Percentiles rank a stretch among this genome's conserved stretches.
These are phyloP conservation scores for Acanthosoma haemorrhoidale DNA, from an alignment of 2,888 invertebrate genomes.

Conservation along the genomic window DNA sequence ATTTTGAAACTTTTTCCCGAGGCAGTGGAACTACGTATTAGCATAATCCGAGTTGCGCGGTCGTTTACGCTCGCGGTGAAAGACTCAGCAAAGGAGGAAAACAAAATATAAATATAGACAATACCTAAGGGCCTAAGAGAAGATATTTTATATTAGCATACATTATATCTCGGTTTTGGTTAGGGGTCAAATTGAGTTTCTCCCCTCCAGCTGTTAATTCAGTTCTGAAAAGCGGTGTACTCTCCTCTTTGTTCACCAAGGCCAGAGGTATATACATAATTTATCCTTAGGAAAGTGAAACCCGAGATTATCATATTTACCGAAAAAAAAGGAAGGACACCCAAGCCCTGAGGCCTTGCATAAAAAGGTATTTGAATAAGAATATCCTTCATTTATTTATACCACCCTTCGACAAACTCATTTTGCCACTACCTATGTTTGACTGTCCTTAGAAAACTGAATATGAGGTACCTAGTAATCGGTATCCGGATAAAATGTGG, in stretches of 20 bases:
- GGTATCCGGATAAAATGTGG: too few species aligned
- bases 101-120: constrained; percentile 21
- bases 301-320: constrained; percentile 36
- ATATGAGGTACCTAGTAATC: too few species aligned
- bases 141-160: constrained; percentile 23
- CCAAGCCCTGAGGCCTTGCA: neutral
- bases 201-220: constrained; percentile 10
- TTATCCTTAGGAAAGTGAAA: constrained; percentile 21
- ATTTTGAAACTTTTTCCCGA: constrained; percentile 35
- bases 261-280: constrained; percentile 34
- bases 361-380: constrained; percentile 23
- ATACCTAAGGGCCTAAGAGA: constrained; percentile 14
- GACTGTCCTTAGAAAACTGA: too few species aligned
- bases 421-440: too few species aligned
- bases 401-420: neutral
- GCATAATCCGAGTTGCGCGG: constrained; percentile 26
- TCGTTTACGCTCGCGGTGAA: constrained; percentile 14
- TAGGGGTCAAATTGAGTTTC: neutral
- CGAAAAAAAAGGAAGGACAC: constrained; percentile 32
- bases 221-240: neutral
- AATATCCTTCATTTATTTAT: constrained; percentile 26
- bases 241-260: neutral
- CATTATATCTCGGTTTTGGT: constrained; percentile 10
- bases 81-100: neutral
- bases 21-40: neutral